Evolutionary conservation across 1,140 invertebrate species (phyloP), one percentile per base, ranked within the genome.

Genomic region (Oryzaephilus surinamensis): DNA sequence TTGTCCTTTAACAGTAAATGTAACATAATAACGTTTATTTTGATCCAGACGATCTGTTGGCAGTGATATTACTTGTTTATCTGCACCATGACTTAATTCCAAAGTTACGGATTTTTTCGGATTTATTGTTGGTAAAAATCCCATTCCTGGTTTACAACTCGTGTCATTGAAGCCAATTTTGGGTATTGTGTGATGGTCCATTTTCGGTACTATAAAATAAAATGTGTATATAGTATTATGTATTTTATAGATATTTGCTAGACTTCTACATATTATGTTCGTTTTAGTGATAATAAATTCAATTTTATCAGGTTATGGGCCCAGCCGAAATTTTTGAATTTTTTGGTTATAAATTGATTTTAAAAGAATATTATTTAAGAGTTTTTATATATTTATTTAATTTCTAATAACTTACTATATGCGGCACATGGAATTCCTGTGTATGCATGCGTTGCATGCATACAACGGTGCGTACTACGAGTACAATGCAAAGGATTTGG

Each of bases 361-460:
- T n/a, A n/a, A n/a, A n/a, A n/a, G n/a, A n/a, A n/a, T n/a, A n/a
- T n/a, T n/a, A n/a, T n/a, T n/a, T n/a, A n/a, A n/a, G n/a, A n/a
- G n/a, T n/a, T n/a, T 23, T 23, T n/a, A 14, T 7, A 6, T 6
- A n/a, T n/a, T n/a, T n/a, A 32, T 50, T 10, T 13, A n/a, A n/a
- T n/a, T n/a, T n/a, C n/a, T n/a, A 23, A 32, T 35, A 50, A 77
- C 79, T 81, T 71, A 86, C 82, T 76, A 61, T 84, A 85, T 28
- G 81, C 81, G 17, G 81, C 80, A 60, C 82, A 86, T 19, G 87
- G 87, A 26, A 90, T 74, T 11, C 86, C 87, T 4, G 86, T 91
- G 60, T 92, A 92, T 27, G 87, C 87, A 61, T 90, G 87, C 10
- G 86, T 81, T 2, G 86, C 84, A 55, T 93, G 88, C 57, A 84